Evolutionary conservation across 2,797 vertebrate species (phyloP), one percentile per base, ranked within the genome.

Genomic region (Huso huso): DNA sequence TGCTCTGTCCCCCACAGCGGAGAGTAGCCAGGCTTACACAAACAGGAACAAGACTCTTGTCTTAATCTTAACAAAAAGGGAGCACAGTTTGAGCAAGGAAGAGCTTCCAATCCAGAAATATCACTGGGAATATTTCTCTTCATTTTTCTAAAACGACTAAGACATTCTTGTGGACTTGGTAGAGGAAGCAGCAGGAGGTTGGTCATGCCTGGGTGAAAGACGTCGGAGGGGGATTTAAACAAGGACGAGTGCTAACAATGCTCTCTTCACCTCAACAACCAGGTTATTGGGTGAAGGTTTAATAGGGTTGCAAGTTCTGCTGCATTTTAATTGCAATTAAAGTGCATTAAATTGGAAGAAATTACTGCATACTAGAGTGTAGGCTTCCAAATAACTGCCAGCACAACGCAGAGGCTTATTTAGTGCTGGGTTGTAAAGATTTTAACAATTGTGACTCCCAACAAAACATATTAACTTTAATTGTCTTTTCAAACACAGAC

Each of bases 1-100:
- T 73, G 70, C 70, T 70, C 74, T 73, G 70, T 75, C 73, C 75
- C 75, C 68, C 75, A 69, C 69, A 69, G 70, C 68, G 61, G 67
- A 75, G 61, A 67, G 69, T 62, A 72, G 72, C 74, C 80, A 72
- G 65, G 37, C 65, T 65, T 72, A 62, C 61, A 50, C 69, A 69
- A 61, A 71, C 66, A 73, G 66, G 68, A 73, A 73, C 71, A 79
- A 63, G 51, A 66, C 10, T 71, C 48, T 7, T 11, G 50, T 58
- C 66, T 51, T 62, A 62, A 67, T 76, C 66, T 61, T 66, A 51
- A 68, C 52, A 62, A 60, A 68, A 58, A n/a, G 66, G 13, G 7
- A 53, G 6, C 1, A 12, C 6, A 48, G 59, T 60, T 66, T 61
- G 7, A 62, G 15, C 7, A 6, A 52, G 59, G 50, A 51, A 67